Base-by-base conservation (phyloP, 2,113 vertebrate genomes). In the Canis aureus region DNA sequence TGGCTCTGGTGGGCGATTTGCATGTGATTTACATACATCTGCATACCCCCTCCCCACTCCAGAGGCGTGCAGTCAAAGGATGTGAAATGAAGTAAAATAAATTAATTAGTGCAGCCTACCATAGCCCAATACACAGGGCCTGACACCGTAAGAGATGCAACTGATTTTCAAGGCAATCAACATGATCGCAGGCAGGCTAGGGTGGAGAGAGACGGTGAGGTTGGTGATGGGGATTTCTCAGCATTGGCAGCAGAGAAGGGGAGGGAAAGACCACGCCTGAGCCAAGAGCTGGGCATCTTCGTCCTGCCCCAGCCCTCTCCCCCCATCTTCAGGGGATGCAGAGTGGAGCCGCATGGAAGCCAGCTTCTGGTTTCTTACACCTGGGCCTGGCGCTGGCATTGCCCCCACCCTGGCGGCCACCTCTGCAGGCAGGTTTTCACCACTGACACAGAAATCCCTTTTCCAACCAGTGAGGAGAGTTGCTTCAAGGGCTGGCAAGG, bases 21-120 rank as follows among this genome's bases (percentile, higher is more conserved):
- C 97, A 98, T 98, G 9, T 25, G 5, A 97, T 98, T 98, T 98
- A 94, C 97, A 98, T 98, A 96, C 59, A 98, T 97, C 97, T 97
- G 97, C 97, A 97, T 95, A 29, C 12, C 19, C 27, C 60, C 51
- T 67, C 85, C 86, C 83, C 8, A 51, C 38, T 93, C 79, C 93
- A 60, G 89, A 95, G 43, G 79, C 94, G 74, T 51, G 66, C 91
- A 95, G 81, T 97, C 96, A 93, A 96, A 97, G 88, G 90, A 97
- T 96, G 96, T 71, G 95, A 97, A 97, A 97, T 92, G 85, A 97
- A 97, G 97, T 97, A 92, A 98, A 97, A 98, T 97, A 95, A 98
- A 97, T 96, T 96, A 95, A 97, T 98, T 97, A 97, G 93, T 55
- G 94, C 96, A 97, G 80, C 60, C 93, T 97, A 81, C 83, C 90